phyloP scores from a whole-genome alignment of 2,113 vertebrate genomes.

The Cyprinodon tularosa region DNA sequence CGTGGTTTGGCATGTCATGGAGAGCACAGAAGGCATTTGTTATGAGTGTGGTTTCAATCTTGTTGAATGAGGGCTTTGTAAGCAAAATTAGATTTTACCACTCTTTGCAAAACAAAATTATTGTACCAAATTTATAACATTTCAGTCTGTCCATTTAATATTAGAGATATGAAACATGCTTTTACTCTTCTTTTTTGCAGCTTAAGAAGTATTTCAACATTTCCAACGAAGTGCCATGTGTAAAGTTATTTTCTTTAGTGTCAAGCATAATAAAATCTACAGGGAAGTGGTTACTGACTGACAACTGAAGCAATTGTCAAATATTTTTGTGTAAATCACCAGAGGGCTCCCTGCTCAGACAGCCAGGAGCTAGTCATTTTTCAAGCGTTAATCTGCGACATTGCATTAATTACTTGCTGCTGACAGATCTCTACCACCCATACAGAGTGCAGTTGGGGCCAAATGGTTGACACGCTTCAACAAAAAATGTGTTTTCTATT shows the following conservation, averaged over 20 bases:
- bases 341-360: constrained; percentile 38
- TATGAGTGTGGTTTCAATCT: constrained; percentile 46
- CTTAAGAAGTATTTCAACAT: neutral
- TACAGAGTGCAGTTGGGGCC: constrained; percentile 33
- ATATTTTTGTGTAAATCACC: constrained; percentile 17
- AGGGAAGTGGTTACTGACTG: constrained; percentile 10
- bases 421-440: constrained; percentile 66
- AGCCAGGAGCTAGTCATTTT: constrained; percentile 24
- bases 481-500: constrained; percentile 17
- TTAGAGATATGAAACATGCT: constrained; percentile 17
- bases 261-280: constrained; percentile 29
- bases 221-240: constrained; percentile 12
- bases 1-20: constrained; percentile 32
- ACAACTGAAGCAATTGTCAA: constrained; percentile 25
- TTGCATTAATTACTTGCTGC: constrained; percentile 60
- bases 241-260: constrained; percentile 28
- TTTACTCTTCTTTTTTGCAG: neutral
- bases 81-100: constrained; percentile 30
- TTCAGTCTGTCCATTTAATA: constrained; percentile 10
- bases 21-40: constrained; percentile 34
- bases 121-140: constrained; percentile 39
- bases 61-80: constrained; percentile 32
- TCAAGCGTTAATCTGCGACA: constrained; percentile 46
- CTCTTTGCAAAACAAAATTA: constrained; percentile 33
- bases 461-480: constrained; percentile 40